Evolutionary conservation across 1,140 invertebrate species (phyloP).

Genomic region (Ooceraea biroi): DNA sequence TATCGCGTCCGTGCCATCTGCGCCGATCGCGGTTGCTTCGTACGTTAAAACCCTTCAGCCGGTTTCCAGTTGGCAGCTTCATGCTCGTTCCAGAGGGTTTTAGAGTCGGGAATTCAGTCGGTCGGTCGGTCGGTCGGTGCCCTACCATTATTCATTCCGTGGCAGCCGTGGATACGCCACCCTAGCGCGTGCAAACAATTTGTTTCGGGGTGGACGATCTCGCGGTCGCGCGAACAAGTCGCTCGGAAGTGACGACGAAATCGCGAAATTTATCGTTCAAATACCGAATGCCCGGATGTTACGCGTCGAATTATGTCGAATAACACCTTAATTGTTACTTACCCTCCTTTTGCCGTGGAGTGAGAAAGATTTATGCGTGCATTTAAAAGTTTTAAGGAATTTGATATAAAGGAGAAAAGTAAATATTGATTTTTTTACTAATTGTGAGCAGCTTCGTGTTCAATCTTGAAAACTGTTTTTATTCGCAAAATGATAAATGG

Average conservation of each 20-base stretch:
- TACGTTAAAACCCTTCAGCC: slow-evolving; percentile 76
- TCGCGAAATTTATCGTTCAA: slow-evolving; percentile 61
- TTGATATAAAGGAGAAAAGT: neutral
- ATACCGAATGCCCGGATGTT: slow-evolving; percentile 32
- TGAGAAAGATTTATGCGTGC: neutral
- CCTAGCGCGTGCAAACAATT: slow-evolving; percentile 75
- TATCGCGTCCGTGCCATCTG: slow-evolving; percentile 78
- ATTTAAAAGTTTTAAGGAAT: neutral
- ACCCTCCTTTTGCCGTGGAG: neutral
- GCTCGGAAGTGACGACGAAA: slow-evolving; percentile 72
- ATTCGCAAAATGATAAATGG: neutral
- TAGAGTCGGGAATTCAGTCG: slow-evolving; percentile 76
- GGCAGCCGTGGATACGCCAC: slow-evolving; percentile 68
- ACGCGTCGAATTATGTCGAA: slow-evolving; percentile 40
- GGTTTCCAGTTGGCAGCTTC: slow-evolving; percentile 80
- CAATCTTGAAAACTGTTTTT: neutral
- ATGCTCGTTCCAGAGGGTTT: slow-evolving; percentile 75
- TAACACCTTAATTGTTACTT: slow-evolving; percentile 41
- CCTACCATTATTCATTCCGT: slow-evolving; percentile 81
- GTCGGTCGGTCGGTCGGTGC: slow-evolving; percentile 71
- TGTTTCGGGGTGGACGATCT: slow-evolving; percentile 71
- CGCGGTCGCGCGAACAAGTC: slow-evolving; percentile 68
- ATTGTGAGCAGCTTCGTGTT: neutral
- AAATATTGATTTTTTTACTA: neutral
- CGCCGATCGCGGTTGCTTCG: slow-evolving; percentile 78